A percentile compares a stretch with the other conserved stretches of the same genome.
These are phyloP conservation scores for Labia minor DNA, from an alignment of 2,888 invertebrate genomes.

Conservation along the genomic window DNA sequence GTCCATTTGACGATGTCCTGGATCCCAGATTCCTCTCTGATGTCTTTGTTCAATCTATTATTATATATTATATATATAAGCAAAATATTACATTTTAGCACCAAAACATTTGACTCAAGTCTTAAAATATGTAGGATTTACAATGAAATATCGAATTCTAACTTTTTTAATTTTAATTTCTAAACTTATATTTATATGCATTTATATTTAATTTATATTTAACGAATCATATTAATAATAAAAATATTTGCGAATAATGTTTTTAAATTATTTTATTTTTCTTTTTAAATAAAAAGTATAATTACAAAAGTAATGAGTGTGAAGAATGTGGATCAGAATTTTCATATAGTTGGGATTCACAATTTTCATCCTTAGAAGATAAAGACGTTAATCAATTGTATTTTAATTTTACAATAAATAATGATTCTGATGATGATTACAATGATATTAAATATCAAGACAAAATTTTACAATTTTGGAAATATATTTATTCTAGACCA, in stretches of 20 bases:
- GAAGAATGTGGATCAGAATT: background rate
- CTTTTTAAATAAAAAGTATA: background rate
- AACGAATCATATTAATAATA: too few species aligned
- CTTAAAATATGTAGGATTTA: too few species aligned
- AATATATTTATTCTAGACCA: background rate
- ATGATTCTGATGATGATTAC: background rate
- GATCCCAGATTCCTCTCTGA: too few species aligned
- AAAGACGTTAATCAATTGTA: background rate
- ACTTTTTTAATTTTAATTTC: too few species aligned
- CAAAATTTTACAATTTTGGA: background rate
- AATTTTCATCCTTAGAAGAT: background rate
- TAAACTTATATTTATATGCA: too few species aligned
- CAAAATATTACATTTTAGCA: too few species aligned
- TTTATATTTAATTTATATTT: too few species aligned
- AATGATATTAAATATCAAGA: background rate
- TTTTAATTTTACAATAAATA: background rate
- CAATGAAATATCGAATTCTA: too few species aligned
- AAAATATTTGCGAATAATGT: background rate
- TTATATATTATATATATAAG: too few species aligned
- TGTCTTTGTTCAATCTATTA: too few species aligned
- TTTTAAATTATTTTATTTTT: background rate
- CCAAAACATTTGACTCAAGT: too few species aligned
- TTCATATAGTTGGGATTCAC: background rate
- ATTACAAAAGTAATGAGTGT: background rate
- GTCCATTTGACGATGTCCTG: too few species aligned